Base-by-base conservation (phyloP, 1,140 invertebrate species). In the Samia ricini region DNA sequence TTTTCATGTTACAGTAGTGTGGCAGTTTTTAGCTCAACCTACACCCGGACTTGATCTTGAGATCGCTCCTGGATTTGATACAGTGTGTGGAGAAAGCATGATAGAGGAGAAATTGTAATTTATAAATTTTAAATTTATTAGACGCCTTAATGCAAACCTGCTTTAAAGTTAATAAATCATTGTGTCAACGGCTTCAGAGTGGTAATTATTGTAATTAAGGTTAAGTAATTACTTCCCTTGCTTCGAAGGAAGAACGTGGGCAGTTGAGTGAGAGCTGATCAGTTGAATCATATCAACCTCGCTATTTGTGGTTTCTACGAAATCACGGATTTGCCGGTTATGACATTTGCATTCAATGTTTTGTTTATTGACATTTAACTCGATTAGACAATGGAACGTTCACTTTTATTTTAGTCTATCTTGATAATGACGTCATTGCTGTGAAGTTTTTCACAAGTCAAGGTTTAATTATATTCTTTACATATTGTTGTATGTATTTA, bases 161-260 rank as follows among this genome's bases (percentile, higher is more conserved):
- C 42, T 12, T 42, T 58, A 68, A 50, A 64, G 74, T 72, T 79
- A 72, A 81, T 83, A 76, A 76, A 81, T 81, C 79, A 83, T 74
- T 73, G 74, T 70, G 81, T 77, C 78, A 76, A 70, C 63, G 65
- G 65, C 62, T 62, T 64, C 59, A 60, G 54, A 65, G 64, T 55
- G 62, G 81, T 85, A 83, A 87, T 87, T 87, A 89, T 76, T 74
- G 78, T 75, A 87, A 88, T 88, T 87, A 86, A 74, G 84, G 86
- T 79, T 87, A 89, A 89, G 66, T 79, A 82, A 85, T 61, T 54
- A 63, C 74, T 69, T 81, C 72, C 81, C 84, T 88, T 88, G 84
- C 85, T 52, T 72, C 72, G 59, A 63, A 71, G 76, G 71, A 82
- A 26, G 21, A 79, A 76, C 73, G 74, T 80, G 76, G 33, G 33